Percentiles rank a stretch among this genome's conserved stretches.
phyloP scores from a whole-genome alignment of 1,140 invertebrate genomes.

The Drosophila baimaii region DNA sequence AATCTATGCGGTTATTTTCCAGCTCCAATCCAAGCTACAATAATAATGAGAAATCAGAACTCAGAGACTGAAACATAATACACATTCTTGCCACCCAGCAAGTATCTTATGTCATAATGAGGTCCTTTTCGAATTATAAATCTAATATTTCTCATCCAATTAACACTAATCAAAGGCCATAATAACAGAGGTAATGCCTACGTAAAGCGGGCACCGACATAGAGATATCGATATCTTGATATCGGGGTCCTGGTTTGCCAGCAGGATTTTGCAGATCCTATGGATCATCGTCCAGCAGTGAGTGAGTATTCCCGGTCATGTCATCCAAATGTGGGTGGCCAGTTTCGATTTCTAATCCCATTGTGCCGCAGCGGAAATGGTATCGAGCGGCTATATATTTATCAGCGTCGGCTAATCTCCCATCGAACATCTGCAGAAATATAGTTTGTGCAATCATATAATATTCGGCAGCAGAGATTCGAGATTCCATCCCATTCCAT shows the following conservation, averaged over 20 bases:
- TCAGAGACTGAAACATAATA: background rate
- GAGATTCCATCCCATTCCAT: constrained; percentile 8
- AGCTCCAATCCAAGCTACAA: no score
- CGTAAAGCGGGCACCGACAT: background rate
- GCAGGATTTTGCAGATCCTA: background rate
- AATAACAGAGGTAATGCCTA: background rate
- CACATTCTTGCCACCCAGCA: background rate
- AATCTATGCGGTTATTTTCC: no score
- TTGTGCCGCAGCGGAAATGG: constrained; percentile 29
- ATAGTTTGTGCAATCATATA: constrained; percentile 38
- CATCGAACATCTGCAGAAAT: constrained; percentile 54
- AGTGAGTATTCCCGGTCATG: background rate
- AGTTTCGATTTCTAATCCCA: constrained; percentile 20
- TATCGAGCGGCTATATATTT: constrained; percentile 37
- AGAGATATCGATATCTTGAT: background rate
- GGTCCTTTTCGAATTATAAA: background rate
- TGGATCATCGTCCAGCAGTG: background rate
- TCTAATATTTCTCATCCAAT: background rate
- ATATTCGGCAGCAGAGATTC: constrained; percentile 11
- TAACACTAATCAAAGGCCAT: constrained; percentile 2
- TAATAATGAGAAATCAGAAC: no score
- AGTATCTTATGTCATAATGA: background rate
- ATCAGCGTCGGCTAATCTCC: constrained; percentile 40
- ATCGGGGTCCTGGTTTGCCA: background rate
- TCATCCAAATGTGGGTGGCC: constrained; percentile 34